Evolutionary conservation across 2,113 vertebrate genomes (phyloP).

Genomic region (Furnarius figulus): DNA sequence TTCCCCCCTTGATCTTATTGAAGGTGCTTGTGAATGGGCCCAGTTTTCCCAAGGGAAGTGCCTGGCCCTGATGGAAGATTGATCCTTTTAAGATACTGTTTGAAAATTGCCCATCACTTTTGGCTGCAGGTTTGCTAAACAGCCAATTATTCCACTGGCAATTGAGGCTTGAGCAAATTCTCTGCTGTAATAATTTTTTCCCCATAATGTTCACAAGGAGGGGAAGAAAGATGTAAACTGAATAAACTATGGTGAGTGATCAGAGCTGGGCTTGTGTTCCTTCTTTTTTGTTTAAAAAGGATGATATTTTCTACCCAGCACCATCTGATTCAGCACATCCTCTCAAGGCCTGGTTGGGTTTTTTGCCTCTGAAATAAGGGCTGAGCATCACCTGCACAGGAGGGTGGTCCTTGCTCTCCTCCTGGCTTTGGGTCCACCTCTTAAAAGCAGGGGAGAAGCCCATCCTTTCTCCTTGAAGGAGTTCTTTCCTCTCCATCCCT

Average conservation of each 20-base stretch:
- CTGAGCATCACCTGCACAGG: not conserved
- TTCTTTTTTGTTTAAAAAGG: not conserved
- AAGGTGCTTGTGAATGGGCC: not conserved
- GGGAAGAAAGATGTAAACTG: not conserved
- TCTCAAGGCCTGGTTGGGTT: not conserved
- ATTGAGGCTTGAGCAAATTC: not conserved
- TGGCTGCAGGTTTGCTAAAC: not conserved
- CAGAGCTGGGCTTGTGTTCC: accelerated
- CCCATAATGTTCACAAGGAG: accelerated
- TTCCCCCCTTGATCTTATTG: not conserved
- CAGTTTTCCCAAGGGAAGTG: not conserved
- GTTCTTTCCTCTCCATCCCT: not conserved
- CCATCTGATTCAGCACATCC: accelerated
- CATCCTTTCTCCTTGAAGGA: not conserved
- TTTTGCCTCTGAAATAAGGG: not conserved
- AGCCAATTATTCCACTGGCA: not conserved
- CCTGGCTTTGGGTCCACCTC: not conserved
- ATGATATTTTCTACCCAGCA: not conserved
- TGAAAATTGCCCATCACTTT: not conserved
- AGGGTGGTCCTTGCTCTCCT: not conserved
- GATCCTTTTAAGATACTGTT: not conserved
- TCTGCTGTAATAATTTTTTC: not conserved
- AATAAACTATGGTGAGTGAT: accelerated
- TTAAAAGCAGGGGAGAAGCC: not conserved
- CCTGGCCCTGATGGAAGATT: not conserved